Conservation (phyloP, 2,888 invertebrate genomes). For the Drosophila paranaensis region DNA sequence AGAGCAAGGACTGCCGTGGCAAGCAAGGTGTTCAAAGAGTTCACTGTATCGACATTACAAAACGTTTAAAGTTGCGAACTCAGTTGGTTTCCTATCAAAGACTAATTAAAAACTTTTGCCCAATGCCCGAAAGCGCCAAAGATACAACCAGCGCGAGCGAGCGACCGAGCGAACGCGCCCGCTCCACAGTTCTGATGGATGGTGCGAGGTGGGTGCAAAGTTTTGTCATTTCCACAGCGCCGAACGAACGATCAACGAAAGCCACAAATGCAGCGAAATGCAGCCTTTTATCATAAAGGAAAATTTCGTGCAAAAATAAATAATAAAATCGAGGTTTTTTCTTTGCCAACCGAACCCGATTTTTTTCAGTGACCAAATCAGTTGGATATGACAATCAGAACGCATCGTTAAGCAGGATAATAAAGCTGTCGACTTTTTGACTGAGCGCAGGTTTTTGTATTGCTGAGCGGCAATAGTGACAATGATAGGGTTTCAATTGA, state of each 20-base stretch:
- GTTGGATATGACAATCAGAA: slow-evolving; percentile 58
- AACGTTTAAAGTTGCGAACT: slow-evolving; percentile 64
- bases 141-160: slow-evolving; percentile 39
- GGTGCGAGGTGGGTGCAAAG: slow-evolving; percentile 43
- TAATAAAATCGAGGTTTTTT: slow-evolving; percentile 1
- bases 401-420: slow-evolving; percentile 59
- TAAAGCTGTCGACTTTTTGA: slow-evolving; percentile 33
- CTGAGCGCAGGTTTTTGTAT: not conserved
- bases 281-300: slow-evolving; percentile 6
- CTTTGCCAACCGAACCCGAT: not conserved
- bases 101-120: slow-evolving; percentile 77
- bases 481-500: not conserved
- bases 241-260: slow-evolving; percentile 47
- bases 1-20: not conserved
- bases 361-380: slow-evolving; percentile 16
- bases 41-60: slow-evolving; percentile 49
- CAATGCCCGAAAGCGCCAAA: slow-evolving; percentile 67
- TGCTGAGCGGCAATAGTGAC: no score
- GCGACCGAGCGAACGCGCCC: not conserved
- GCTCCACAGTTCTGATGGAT: slow-evolving; percentile 1
- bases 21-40: not conserved
- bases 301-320: slow-evolving; percentile 49
- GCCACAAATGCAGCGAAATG: slow-evolving; percentile 48
- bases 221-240: slow-evolving; percentile 77
- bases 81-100: slow-evolving; percentile 77